Base-by-base conservation (phyloP, 2,888 invertebrate species). In the Thereva nobilitata region DNA sequence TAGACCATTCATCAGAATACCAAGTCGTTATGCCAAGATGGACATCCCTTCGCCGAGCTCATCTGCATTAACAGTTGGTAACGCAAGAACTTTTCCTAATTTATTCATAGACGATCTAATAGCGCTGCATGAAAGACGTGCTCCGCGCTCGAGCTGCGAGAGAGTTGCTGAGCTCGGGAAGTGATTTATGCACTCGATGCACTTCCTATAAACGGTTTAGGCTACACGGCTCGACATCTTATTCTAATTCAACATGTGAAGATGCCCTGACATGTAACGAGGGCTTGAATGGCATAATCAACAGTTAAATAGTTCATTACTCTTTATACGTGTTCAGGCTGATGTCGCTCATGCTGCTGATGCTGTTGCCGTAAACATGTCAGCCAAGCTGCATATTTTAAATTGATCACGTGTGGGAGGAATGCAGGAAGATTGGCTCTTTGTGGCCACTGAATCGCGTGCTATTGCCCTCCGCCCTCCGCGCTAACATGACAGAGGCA, bases 221-320 rank as follows among this genome's bases (percentile, higher is more conserved):
- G 23, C 34, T 49, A 12, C 6, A 23, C 23, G 23, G 23, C 35
- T 9, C 34, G 50, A 50, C 50, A 41, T 47, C 23, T 50, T 40
- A 34, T 23, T 23, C 23, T 23, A 7, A 59, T 47, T 49, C 49
- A 49, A 4, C 47, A 40, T 12, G 38, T 53, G 35, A 50, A 23
- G 23, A 23, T 23, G 57, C 57, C 38, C 37, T 35, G 42, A 44
- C 45, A 38, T 47, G 38, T 47, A 47, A 59, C 37, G 47, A 37
- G 47, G 47, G 45, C 57, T 37, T 59, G 47, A 59, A 59, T 59
- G 41, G 57, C 37, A 47, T 59, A 59, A 59, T 59, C 57, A 59
- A 59, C 47, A 59, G 37, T 59, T 59, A 47, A 59, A 38, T 47
- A 47, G 57, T 59, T 59, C 57, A 34, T 59, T 59, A 47, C 38